Base-by-base conservation (phyloP, 2,113 vertebrate genomes). In the Clarias batrachus region DNA sequence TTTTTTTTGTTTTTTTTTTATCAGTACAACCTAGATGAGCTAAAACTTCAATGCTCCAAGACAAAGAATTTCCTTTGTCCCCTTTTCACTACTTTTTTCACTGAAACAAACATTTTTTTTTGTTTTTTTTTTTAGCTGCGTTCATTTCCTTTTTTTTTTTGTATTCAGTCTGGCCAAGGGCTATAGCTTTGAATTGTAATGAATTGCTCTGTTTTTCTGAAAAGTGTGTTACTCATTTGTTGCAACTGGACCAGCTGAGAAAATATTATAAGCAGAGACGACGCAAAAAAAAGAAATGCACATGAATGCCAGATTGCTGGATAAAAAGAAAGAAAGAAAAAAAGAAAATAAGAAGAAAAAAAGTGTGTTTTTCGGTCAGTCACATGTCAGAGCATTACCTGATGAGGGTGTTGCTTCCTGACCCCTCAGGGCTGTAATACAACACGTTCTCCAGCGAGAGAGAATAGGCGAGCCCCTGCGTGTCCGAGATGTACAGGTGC, bases 401-500 rank as follows among this genome's bases (percentile, higher is more conserved):
- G 92, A 98, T 97, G 82, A 98, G 93, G 0, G 98, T 98, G 92
- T 98, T 97, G 2, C 97, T 97, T 80, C 97, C 97, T 0, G 95
- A 95, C 77, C 97, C 97, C 16, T 96, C 97, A 0, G 98, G 98
- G 90, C 96, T 99, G 90, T 97, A 99, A 86, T 98, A 99, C 9
- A 99, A 93, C 56, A 99, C 93, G 0, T 98, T 99, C 91, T 99
- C 97, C 89, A 99, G 88, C 0, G 98, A 99, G 87, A 99, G 93
- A 0, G 98, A 99, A 91, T 99, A 99, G 84, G 96, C 94, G 37
- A 99, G 93, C 12, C 98, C 97, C 84, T 98, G 97, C 0, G 96
- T 96, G 92, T 99, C 98, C 0, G 98, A 99, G 95, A 99, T 99
- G 93, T 99, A 99, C 57, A 99, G 93, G 91, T 99, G 96, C 52